Evolutionary conservation across 2,113 vertebrate species (phyloP).

Genomic region (Pachyramphus minor): DNA sequence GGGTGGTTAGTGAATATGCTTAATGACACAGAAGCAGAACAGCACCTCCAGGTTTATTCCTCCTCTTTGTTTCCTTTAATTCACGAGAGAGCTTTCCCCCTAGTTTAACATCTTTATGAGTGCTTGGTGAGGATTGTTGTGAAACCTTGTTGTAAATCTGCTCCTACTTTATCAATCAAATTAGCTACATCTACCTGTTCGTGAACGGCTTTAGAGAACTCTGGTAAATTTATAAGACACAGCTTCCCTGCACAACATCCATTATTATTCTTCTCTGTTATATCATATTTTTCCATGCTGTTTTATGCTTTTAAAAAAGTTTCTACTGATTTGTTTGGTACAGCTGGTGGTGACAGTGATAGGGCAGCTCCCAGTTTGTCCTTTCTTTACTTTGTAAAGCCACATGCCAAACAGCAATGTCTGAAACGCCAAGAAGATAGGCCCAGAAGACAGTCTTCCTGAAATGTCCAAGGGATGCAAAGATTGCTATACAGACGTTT

Average conservation of each 20-base stretch:
- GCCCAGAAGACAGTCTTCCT: not conserved
- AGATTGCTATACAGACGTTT: constrained; percentile 11
- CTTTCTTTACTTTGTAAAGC: not conserved
- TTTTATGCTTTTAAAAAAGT: not conserved
- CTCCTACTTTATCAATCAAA: not conserved
- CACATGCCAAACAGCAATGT: not conserved
- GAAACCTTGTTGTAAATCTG: not conserved
- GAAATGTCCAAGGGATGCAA: constrained; percentile 17
- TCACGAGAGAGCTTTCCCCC: not conserved
- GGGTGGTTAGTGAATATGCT: not conserved
- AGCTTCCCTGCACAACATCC: not conserved
- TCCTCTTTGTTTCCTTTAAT: not conserved
- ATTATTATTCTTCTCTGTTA: not conserved
- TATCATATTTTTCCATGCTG: not conserved
- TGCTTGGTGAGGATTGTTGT: not conserved
- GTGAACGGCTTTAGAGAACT: not conserved
- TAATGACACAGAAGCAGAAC: not conserved
- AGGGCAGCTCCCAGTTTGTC: not conserved
- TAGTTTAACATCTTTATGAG: not conserved
- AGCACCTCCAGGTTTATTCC: not conserved
- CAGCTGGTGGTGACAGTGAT: not conserved
- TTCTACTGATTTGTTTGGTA: not conserved
- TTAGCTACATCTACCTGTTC: not conserved
- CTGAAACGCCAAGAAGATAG: not conserved
- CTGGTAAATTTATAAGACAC: not conserved